Percentiles rank a stretch among this genome's conserved stretches.
Evolutionary conservation across 1,140 invertebrate species (phyloP).

Genomic region (Pseudomyrmex cubaensis): DNA sequence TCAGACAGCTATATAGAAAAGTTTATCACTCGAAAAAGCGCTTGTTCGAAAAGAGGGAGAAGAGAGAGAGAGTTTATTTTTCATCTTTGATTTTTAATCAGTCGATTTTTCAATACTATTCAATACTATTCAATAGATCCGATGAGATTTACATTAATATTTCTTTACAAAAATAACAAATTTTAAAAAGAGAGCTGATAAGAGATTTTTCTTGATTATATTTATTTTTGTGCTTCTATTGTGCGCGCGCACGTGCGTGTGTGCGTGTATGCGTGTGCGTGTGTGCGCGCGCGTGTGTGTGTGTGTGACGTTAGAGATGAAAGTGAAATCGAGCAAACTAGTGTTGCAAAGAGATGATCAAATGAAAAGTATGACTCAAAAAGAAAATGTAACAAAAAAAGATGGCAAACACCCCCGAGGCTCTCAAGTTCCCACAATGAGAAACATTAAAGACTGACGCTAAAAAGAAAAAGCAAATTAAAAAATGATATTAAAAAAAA

Average conservation of each 20-base stretch:
- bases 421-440: slow-evolving; percentile 42
- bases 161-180: too few relatives aligned
- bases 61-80: too few relatives aligned
- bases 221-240: too few relatives aligned
- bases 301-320: too few relatives aligned
- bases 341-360: neutral
- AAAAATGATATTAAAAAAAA: slow-evolving; percentile 53
- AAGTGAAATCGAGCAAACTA: neutral
- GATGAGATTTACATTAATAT: too few relatives aligned
- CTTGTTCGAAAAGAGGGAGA: neutral
- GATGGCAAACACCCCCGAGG: slow-evolving; percentile 67
- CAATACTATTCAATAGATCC: neutral
- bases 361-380: slow-evolving; percentile 20
- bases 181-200: too few relatives aligned
- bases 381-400: neutral
- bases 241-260: too few relatives aligned
- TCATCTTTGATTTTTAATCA: slow-evolving; percentile 44
- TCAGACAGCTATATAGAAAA: slow-evolving; percentile 2
- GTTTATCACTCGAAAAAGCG: slow-evolving; percentile 15
- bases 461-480: slow-evolving; percentile 33
- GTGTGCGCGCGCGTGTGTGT: too few relatives aligned
- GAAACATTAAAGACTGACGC: neutral
- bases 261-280: too few relatives aligned
- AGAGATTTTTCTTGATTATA: too few relatives aligned
- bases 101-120: slow-evolving; percentile 13